Evolutionary conservation across 2,888 invertebrate species (phyloP), one percentile per base, ranked within the genome.

Genomic region (Pecten maximus): DNA sequence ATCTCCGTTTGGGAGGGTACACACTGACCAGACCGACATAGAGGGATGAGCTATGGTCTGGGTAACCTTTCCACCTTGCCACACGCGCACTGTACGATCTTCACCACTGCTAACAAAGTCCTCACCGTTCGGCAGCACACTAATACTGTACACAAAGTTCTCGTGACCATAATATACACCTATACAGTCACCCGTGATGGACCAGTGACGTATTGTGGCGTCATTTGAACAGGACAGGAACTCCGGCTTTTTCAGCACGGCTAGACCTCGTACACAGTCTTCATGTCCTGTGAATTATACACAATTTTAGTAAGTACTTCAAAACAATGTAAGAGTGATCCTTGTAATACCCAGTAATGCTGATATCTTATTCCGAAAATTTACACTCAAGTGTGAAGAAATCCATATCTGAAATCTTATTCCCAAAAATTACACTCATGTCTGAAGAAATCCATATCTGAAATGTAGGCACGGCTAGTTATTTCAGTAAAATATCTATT

Each of bases 201-300:
- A 97, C 99, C 99, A 99, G 89, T 98, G 97, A 93, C 98, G 98
- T 87, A 99, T 97, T 0, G 98, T 97, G 0, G 98, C 98, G 97
- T 99, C 99, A 97, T 99, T 99, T 40, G 98, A 98, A 96, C 98
- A 98, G 88, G 99, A 99, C 0, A 99, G 97, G 96, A 99, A 98
- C 87, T 98, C 97, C 19, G 93, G 92, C 16, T 93, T 93, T 90
- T 97, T 98, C 15, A 98, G 97, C 0, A 98, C 97, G 0, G 98
- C 97, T 48, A 99, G 96, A 40, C 98, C 98, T 96, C 99, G 97
- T 0, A 99, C 98, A 97, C 99, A 99, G 96, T 99, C 99, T 0
- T 98, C 98, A 96, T 99, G 99, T 8, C 99, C 99, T 97, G 96
- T 87, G 96, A 92, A 95, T 60, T 60, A 8, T 60, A 48, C 48